Evolutionary conservation across 2,113 vertebrate species (phyloP), one percentile per base, ranked within the genome.

Genomic region (Dipodomys ordii): DNA sequence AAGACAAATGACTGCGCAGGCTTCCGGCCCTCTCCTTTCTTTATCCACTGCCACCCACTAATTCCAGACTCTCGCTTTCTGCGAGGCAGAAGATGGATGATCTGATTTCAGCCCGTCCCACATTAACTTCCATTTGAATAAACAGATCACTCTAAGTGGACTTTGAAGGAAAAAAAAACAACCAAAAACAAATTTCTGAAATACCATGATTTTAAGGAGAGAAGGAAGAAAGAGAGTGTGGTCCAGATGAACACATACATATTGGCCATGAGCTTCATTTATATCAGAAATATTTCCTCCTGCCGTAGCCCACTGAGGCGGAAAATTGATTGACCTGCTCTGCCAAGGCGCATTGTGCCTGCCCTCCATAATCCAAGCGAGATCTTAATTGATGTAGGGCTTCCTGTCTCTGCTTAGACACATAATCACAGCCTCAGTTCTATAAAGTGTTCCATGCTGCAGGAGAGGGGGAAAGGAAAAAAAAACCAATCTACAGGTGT

Each of bases 261-360:
- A 46, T 16, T 80, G 15, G n/a, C 32, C n/a, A 46, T 46, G 65
- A 77, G 62, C 88, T 90, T 94, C 49, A 9, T 19, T 67, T 19
- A 62, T 32, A 57, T 65, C 35, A 76, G 87, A 91, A 95, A 73
- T 85, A 71, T 35, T 79, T 84, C 83, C 77, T 84, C 62, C 62
- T 28, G 62, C 72, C 23, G 65, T 86, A 23, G 53, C n/a, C 60
- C 92, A 83, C n/a, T 25, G n/a, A 90, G 92, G 97, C 78, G 62
- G 92, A 94, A 95, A 96, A 95, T 93, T 88, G 93, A 92, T 88
- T 94, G 87, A 46, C 53, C 62, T 80, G 67, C 69, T 71, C 65
- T n/a, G 73, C 73, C 49, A 22, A 85, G 32, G 65, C 57, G 5
- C 71, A 11, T 27, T 13, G 44, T 76, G 69, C 49, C 65, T 72